Conservation (phyloP, 1,140 invertebrate genomes). For the Thrips palmi region DNA sequence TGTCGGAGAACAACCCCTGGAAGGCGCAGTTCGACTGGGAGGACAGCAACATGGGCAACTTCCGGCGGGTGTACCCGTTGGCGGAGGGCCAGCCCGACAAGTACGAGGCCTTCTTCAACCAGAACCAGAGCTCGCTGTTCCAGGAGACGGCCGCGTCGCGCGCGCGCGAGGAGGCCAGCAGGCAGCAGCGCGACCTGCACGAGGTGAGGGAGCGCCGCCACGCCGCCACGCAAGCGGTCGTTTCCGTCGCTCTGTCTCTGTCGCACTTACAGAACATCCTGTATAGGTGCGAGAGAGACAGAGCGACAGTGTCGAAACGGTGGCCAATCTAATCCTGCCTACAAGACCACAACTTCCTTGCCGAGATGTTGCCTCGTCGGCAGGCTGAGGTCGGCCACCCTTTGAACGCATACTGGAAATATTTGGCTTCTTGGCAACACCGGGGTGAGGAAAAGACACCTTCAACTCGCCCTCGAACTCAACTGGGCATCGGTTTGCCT, state of each 20-base stretch:
- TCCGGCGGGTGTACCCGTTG: slow-evolving; percentile 35
- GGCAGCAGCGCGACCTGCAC: slow-evolving; percentile 37
- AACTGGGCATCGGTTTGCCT: neutral
- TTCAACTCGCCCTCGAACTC: neutral
- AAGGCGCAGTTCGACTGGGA: slow-evolving; percentile 65
- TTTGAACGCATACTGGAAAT: neutral
- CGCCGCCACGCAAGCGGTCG: slow-evolving; percentile 19
- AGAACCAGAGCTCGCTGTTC: slow-evolving; percentile 49
- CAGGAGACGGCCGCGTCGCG: slow-evolving; percentile 59
- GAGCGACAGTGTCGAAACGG: slow-evolving; percentile 17
- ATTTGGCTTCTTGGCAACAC: neutral
- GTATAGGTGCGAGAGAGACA: neutral
- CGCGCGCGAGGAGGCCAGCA: slow-evolving; percentile 45
- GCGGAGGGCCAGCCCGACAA: slow-evolving; percentile 24
- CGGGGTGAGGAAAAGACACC: neutral
- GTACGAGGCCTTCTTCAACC: slow-evolving; percentile 53
- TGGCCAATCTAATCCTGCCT: slow-evolving; percentile 5
- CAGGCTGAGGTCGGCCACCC: slow-evolving; percentile 13
- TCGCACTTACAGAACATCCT: slow-evolving; percentile 7
- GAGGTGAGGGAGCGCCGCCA: slow-evolving; percentile 28
- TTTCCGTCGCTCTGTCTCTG: too few relatives aligned
- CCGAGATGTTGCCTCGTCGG: slow-evolving; percentile 32
- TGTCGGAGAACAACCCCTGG: too few relatives aligned
- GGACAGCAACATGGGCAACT: slow-evolving; percentile 55
- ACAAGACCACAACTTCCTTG: slow-evolving; percentile 13